Base-by-base conservation (phyloP, 1,140 invertebrate species). In the Drosophila repletoides region DNA sequence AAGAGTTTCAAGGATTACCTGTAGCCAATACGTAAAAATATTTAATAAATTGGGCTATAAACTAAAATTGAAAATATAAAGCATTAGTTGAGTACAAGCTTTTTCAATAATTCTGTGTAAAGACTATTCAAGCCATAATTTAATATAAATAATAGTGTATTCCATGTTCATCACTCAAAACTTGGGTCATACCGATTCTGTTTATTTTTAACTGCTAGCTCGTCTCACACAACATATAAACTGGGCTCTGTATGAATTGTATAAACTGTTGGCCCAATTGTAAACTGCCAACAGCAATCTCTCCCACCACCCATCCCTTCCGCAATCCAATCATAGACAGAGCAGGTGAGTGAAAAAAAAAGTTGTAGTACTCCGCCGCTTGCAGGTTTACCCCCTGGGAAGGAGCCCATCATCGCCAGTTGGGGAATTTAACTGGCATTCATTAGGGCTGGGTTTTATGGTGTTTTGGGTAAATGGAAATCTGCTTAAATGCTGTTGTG, bases 211-310 rank as follows among this genome's bases (percentile, higher is more conserved):
- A 40, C 40, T 71, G 58, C 59, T 55, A 38, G 34, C 71, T 72
- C 43, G 59, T 70, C 79, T 72, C 41, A 64, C 38, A 67, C 75
- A 71, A 60, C n/a, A n/a, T 53, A 74, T 79, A 79, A 80, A 75
- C 76, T 71, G 76, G 19, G 36, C 65, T 71, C 71, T 80, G 76
- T 75, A 41, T n/a, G n/a, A n/a, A n/a, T n/a, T 56, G 64, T 53
- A 66, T 76, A 76, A 83, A 77, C 64, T 73, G 77, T 77, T 67
- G 79, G 59, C 79, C 55, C 77, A 61, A 73, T 81, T 73, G 77
- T 70, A 61, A 76, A 46, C 53, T 59, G 59, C 68, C 58, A 76
- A 58, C 60, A 60, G 61, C 38, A 45, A 48, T 41, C 17, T 0
- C 6, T 21, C 1, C 2, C 7, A 0, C 5, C 31, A 10, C 3